Evolutionary conservation across 2,888 invertebrate genomes (phyloP).

Genomic region (Didymodactylos carnosus): DNA sequence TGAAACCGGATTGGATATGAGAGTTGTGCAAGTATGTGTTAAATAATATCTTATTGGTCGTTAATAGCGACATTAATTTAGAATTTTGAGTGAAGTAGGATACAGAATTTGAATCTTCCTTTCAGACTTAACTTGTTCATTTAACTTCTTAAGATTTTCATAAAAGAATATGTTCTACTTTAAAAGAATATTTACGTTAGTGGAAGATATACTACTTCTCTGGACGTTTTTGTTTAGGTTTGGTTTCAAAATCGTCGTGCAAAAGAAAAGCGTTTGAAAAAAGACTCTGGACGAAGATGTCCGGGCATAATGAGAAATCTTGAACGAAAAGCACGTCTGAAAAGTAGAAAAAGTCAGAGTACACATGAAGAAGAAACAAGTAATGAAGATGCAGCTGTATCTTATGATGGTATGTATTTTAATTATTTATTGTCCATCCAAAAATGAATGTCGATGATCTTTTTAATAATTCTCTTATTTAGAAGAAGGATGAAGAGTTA

Average conservation of each 20-base stretch:
- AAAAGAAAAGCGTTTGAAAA: constrained; percentile 93
- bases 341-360: not conserved
- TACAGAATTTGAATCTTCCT: no score
- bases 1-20: constrained; percentile 95
- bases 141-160: no score
- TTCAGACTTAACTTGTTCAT: no score
- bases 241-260: constrained; percentile 45
- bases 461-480: no score
- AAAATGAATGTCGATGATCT: no score
- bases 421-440: no score
- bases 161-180: no score
- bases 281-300: constrained; percentile 64
- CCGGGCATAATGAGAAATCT: not conserved
- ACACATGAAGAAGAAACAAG: not conserved
- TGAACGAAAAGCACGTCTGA: not conserved
- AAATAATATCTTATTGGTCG: not conserved
- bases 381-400: not conserved
- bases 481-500: no score
- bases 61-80: no score
- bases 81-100: no score
- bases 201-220: no score
- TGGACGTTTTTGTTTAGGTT: not conserved
- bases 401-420: not conserved
- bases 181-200: no score
- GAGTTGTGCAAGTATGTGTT: constrained; percentile 69